These are phyloP conservation scores for Drosophila sordidapex DNA, from an alignment of 2,888 invertebrate species.

Conservation along the genomic window DNA sequence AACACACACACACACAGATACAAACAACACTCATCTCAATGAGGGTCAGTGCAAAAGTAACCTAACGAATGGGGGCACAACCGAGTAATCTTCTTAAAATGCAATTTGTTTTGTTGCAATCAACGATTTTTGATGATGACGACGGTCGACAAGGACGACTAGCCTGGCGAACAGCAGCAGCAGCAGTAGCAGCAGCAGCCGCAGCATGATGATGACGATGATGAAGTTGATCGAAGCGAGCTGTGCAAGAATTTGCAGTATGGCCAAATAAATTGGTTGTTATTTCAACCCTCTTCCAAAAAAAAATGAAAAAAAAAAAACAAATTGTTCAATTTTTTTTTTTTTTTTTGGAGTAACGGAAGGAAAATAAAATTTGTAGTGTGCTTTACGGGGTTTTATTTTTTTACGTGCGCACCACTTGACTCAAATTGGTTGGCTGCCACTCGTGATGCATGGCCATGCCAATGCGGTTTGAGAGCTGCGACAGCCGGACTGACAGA, in stretches of 20 bases:
- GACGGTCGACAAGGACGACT: constrained; percentile 51
- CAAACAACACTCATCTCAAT: constrained; percentile 31
- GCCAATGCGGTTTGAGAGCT: constrained; percentile 76
- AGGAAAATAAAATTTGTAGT: constrained; percentile 73
- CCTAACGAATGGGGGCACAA: constrained; percentile 41
- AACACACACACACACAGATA: constrained; percentile 10
- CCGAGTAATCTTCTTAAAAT: constrained; percentile 76
- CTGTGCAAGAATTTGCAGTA: constrained; percentile 77
- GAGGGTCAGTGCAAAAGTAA: constrained; percentile 43
- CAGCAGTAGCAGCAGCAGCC: not conserved
- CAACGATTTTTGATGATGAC: constrained; percentile 80
- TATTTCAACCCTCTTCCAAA: constrained; percentile 58
- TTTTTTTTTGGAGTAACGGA: constrained; percentile 24
- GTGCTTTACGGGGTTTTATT: constrained; percentile 46
- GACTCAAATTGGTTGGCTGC: constrained; percentile 76
- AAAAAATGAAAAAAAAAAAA: constrained; percentile 16
- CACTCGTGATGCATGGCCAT: constrained; percentile 71
- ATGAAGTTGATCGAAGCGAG: constrained; percentile 69
- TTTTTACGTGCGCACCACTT: constrained; percentile 72
- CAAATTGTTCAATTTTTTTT: constrained; percentile 1
- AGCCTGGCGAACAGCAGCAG: not conserved
- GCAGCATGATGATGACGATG: constrained; percentile 37
- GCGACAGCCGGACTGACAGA: constrained; percentile 65
- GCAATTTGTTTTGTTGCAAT: constrained; percentile 80
- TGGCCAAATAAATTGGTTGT: constrained; percentile 80